A percentile compares a stretch with the other conserved stretches of the same genome.
These are phyloP conservation scores for Netelia inedita DNA, from an alignment of 2,888 invertebrate species.

Conservation along the genomic window DNA sequence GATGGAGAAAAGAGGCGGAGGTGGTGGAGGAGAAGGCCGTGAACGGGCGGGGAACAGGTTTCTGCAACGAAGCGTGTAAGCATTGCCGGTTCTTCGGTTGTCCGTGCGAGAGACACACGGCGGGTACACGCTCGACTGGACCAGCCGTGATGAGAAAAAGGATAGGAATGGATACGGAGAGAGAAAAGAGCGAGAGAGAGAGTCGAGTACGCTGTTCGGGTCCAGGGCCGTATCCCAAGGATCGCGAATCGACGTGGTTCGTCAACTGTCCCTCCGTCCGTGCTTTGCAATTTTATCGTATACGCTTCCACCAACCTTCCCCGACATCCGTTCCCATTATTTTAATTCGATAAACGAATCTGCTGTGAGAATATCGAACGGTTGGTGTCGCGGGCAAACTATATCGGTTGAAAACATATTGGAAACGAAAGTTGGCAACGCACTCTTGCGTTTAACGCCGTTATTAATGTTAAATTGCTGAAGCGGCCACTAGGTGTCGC, in stretches of 20 bases:
- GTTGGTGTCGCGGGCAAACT: no score
- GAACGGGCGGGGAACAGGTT: slow-evolving; percentile 81
- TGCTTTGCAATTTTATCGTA: no score
- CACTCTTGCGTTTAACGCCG: no score
- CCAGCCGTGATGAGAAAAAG: slow-evolving; percentile 53
- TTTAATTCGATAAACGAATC: no score
- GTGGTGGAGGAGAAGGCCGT: slow-evolving; percentile 53
- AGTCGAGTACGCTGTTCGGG: slow-evolving; percentile 49
- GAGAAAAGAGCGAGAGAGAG: slow-evolving; percentile 30
- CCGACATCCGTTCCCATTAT: no score
- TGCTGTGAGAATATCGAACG: no score
- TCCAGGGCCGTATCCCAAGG: slow-evolving; percentile 69
- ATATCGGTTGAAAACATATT: no score
- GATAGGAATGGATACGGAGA: slow-evolving; percentile 23
- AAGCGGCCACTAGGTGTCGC: no score
- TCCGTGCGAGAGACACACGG: slow-evolving; percentile 64
- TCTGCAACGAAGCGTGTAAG: slow-evolving; percentile 77
- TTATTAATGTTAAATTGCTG: no score
- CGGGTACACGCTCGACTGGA: slow-evolving; percentile 66
- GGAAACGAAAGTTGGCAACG: no score
- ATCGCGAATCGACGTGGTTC: neutral
- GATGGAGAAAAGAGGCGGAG: slow-evolving; percentile 1
- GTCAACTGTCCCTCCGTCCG: neutral
- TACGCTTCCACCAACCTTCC: no score
- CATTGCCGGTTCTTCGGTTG: slow-evolving; percentile 64